Evolutionary conservation across 2,113 vertebrate species (phyloP).

Genomic region (Brachypteracias leptosomus): DNA sequence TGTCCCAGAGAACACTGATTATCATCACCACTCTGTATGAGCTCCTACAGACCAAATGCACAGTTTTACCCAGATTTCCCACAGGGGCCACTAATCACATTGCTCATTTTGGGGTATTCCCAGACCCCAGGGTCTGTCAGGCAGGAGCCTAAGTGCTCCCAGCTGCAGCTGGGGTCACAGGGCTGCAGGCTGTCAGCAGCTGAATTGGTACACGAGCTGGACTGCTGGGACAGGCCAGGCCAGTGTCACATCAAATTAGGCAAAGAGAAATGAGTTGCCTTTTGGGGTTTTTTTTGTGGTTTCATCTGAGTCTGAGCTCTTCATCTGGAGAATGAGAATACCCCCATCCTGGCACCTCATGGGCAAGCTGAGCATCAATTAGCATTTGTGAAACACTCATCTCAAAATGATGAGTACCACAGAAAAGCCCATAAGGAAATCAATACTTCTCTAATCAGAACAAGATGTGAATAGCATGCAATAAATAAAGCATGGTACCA

Average conservation of each 20-base stretch:
- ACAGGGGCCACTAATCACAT: not conserved
- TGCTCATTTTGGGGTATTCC: not conserved
- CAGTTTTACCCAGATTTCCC: not conserved
- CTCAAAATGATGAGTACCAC: not conserved
- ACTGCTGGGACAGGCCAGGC: not conserved
- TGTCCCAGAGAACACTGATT: not conserved
- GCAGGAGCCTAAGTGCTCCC: not conserved
- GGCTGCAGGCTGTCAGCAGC: not conserved
- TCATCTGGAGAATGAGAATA: not conserved
- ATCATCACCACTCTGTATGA: not conserved
- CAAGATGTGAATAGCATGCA: not conserved
- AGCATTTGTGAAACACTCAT: not conserved
- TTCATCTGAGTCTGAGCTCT: not conserved
- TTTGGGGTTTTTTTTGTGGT: not conserved
- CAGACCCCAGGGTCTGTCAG: not conserved
- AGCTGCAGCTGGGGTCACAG: slow-evolving; percentile 27
- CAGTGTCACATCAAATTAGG: not conserved
- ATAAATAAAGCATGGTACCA: not conserved
- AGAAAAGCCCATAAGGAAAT: slow-evolving; percentile 8
- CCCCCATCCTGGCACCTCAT: not conserved
- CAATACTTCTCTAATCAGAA: not conserved
- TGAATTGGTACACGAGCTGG: not conserved
- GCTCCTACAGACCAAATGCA: not conserved
- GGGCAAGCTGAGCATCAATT: not conserved
- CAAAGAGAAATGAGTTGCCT: not conserved